phyloP scores from a whole-genome alignment of 2,797 vertebrate genomes.

The Schizopygopsis pylzovi region DNA sequence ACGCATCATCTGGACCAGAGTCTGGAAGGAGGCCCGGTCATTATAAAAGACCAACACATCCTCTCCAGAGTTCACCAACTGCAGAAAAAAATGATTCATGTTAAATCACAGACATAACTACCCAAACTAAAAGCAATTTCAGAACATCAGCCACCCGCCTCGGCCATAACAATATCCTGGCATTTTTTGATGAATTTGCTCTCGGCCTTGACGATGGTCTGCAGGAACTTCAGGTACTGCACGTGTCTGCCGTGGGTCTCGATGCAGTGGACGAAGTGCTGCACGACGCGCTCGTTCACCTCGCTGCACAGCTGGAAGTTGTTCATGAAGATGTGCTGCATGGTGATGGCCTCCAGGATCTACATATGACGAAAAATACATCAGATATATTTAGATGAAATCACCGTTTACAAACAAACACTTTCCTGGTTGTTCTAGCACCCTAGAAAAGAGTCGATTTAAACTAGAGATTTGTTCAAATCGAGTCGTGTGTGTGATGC shows the following conservation, averaged over 20 bases:
- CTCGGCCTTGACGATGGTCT: conserved; percentile 98
- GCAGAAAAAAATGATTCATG: not conserved
- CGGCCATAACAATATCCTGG: conserved; percentile 98
- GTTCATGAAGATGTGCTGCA: conserved; percentile 99
- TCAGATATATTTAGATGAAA: not conserved
- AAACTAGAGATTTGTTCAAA: no score
- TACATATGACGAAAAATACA: conserved; percentile 57
- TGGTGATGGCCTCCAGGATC: conserved; percentile 95
- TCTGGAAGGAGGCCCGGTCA: conserved; percentile 97
- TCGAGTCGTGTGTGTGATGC: not conserved
- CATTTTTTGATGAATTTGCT: conserved; percentile 99
- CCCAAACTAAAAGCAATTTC: not conserved
- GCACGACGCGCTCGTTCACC: conserved; percentile 95
- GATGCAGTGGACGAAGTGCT: conserved; percentile 98
- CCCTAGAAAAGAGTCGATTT: not conserved
- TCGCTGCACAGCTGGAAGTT: conserved; percentile 99
- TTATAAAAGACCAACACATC: conserved; percentile 99
- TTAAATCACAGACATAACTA: not conserved
- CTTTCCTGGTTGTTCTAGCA: not conserved
- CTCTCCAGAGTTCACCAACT: conserved; percentile 97
- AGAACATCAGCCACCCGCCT: conserved; percentile 78
- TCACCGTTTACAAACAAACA: not conserved
- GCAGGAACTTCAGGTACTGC: conserved; percentile 97
- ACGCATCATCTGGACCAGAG: conserved; percentile 97
- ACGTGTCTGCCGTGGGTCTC: conserved; percentile 97